Conservation (phyloP, 2,113 vertebrate genomes). For the Zapornia atra region DNA sequence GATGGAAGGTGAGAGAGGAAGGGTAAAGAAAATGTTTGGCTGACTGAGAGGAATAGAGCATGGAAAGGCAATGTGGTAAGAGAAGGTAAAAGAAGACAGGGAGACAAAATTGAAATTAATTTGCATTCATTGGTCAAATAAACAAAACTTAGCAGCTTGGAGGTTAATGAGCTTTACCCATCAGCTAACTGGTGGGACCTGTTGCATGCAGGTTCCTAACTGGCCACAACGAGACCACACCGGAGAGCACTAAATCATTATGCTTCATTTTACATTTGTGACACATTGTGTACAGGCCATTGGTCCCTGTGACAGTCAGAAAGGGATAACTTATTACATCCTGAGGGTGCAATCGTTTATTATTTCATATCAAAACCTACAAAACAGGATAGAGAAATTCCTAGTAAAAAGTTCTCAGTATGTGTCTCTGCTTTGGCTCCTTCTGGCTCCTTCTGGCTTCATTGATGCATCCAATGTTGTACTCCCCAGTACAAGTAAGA, state of each 20-base stretch:
- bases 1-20: neutral
- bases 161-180: neutral
- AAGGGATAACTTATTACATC: neutral
- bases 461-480: neutral
- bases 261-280: neutral
- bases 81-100: neutral
- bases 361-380: neutral
- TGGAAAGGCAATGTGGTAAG: neutral
- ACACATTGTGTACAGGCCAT: fast-evolving
- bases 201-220: neutral
- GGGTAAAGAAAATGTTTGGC: neutral
- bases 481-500: neutral
- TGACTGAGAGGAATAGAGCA: neutral
- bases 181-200: neutral
- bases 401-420: neutral
- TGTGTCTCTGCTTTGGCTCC: neutral
- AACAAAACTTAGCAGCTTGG: neutral
- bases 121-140: neutral
- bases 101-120: neutral
- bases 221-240: neutral
- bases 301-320: neutral
- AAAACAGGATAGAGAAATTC: neutral
- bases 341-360: fast-evolving
- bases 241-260: neutral
- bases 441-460: neutral